These are phyloP conservation scores for Pantherophis vulpinus DNA, from an alignment of 2,797 vertebrate species.

Conservation along the genomic window DNA sequence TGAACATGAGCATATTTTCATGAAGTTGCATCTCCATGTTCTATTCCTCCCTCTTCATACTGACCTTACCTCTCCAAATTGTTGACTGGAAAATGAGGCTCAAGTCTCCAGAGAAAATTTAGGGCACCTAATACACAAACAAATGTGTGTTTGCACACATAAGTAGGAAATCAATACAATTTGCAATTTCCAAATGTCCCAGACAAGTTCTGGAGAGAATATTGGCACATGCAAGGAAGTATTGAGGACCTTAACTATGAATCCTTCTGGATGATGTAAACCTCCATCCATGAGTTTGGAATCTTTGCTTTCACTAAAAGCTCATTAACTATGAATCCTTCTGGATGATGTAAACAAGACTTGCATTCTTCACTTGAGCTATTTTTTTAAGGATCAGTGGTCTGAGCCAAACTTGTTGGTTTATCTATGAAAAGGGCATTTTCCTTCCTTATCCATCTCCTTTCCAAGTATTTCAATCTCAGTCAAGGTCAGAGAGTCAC, in stretches of 20 bases:
- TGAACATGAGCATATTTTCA: not conserved
- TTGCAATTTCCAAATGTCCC: not conserved
- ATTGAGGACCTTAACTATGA: not conserved
- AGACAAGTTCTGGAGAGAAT: not conserved
- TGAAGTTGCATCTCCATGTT: not conserved
- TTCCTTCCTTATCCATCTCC: not conserved
- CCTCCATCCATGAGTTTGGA: no score
- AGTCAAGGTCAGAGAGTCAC: constrained; percentile 18
- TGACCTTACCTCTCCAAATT: not conserved
- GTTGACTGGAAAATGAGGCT: not conserved
- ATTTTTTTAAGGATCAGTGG: not conserved
- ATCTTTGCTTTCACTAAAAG: no score
- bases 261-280: not conserved
- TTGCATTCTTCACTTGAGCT: not conserved
- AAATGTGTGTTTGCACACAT: not conserved
- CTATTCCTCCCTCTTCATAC: no score
- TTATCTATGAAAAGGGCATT: not conserved
- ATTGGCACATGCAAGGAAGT: not conserved
- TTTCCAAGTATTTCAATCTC: constrained; percentile 5
- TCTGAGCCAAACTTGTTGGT: not conserved
- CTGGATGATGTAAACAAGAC: not conserved
- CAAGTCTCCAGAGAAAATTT: not conserved
- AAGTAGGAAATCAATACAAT: not conserved
- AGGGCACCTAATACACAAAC: not conserved
- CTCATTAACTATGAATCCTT: not conserved